Conservation (phyloP, 2,888 invertebrate genomes). For the Andrena dorsata region DNA sequence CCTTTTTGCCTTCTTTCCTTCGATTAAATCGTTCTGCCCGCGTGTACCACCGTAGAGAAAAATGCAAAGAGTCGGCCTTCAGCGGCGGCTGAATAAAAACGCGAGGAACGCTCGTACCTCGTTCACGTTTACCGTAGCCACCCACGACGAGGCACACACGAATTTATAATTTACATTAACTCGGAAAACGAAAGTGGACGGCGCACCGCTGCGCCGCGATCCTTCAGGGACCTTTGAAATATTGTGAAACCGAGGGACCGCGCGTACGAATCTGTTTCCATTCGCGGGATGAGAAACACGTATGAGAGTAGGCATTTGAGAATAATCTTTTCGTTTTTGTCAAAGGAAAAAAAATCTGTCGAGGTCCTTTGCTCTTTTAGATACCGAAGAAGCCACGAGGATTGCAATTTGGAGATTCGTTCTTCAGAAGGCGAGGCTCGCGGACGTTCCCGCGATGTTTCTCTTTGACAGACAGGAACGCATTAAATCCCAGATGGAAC, state of each 20-base stretch:
- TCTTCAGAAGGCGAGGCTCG: constrained; percentile 2
- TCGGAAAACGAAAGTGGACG: constrained; percentile 37
- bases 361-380: not conserved
- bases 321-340: not conserved
- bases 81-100: constrained; percentile 50
- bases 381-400: not conserved
- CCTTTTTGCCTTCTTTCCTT: constrained; percentile 11
- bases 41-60: constrained; percentile 30
- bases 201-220: not conserved
- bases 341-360: not conserved
- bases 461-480: constrained; percentile 13
- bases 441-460: constrained; percentile 31
- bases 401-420: constrained; percentile 2
- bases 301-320: not conserved
- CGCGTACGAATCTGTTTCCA: not conserved
- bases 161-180: constrained; percentile 63
- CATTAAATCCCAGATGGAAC: constrained; percentile 48
- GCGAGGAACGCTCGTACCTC: constrained; percentile 52
- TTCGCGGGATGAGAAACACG: not conserved
- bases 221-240: constrained; percentile 5
- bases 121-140: constrained; percentile 55
- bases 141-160: constrained; percentile 59
- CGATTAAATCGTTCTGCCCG: constrained; percentile 46
- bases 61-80: constrained; percentile 51
- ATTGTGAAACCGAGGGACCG: not conserved